A percentile compares a stretch with the other conserved stretches of the same genome.
Evolutionary conservation across 1,140 invertebrate species (phyloP).

Genomic region (Drosophila pectinifera): DNA sequence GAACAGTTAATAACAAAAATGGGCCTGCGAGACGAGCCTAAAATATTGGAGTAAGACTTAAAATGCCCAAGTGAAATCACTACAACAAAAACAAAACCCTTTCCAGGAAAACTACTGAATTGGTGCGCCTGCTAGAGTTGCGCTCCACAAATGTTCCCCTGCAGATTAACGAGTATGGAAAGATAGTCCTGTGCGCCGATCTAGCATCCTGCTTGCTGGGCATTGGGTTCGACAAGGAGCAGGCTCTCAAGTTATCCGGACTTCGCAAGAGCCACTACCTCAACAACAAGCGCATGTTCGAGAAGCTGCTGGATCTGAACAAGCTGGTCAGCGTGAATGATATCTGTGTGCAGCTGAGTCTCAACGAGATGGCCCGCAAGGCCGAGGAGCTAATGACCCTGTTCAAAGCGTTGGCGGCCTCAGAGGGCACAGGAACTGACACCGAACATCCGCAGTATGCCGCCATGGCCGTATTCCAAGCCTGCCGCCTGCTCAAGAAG

Average conservation of each 20-base stretch:
- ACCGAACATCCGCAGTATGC: constrained; percentile 85
- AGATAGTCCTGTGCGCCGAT: constrained; percentile 76
- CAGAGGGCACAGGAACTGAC: constrained; percentile 63
- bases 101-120: constrained; percentile 75
- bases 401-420: constrained; percentile 59
- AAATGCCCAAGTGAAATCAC: background rate
- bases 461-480: constrained; percentile 84
- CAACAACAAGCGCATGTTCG: constrained; percentile 84
- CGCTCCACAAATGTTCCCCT: constrained; percentile 74
- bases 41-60: constrained; percentile 60
- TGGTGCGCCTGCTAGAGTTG: constrained; percentile 72
- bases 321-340: constrained; percentile 80
- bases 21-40: constrained; percentile 72
- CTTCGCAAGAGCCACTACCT: constrained; percentile 82
- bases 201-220: constrained; percentile 60
- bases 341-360: constrained; percentile 84
- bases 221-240: constrained; percentile 80
- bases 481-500: constrained; percentile 82
- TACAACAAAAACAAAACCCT: background rate
- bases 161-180: constrained; percentile 81
- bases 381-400: constrained; percentile 79
- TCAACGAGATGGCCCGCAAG: constrained; percentile 78
- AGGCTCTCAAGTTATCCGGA: constrained; percentile 81
- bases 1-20: constrained; percentile 77
- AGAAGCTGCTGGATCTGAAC: constrained; percentile 84